Percentiles rank a stretch among this genome's conserved stretches.
These are phyloP conservation scores for Atractosteus spatula DNA, from an alignment of 2,113 vertebrate species.

Conservation along the genomic window DNA sequence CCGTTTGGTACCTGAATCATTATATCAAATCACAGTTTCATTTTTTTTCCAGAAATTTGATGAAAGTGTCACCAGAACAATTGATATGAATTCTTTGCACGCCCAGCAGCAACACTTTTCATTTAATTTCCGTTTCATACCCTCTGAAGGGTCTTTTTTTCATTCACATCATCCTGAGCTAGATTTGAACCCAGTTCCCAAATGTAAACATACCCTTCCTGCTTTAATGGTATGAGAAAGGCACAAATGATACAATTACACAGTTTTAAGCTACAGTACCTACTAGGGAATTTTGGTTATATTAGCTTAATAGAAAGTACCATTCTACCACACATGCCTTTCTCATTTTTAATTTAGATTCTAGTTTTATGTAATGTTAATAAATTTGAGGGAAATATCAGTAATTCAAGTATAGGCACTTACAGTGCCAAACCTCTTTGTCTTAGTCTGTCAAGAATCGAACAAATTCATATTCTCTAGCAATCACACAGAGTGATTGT, in stretches of 20 bases:
- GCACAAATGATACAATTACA: conserved; percentile 75
- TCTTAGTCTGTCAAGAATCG: background rate
- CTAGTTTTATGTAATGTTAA: background rate
- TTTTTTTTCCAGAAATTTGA: conserved; percentile 43
- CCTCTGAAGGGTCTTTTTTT: conserved; percentile 9
- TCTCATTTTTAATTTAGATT: conserved; percentile 14
- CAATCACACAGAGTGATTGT: background rate
- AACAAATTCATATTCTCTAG: background rate
- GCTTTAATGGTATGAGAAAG: conserved; percentile 66
- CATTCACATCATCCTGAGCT: conserved; percentile 39
- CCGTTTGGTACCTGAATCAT: conserved; percentile 65
- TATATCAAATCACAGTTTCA: conserved; percentile 65
- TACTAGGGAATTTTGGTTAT: conserved; percentile 61
- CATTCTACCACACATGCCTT: conserved; percentile 43
- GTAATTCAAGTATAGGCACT: conserved; percentile 14
- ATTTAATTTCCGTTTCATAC: conserved; percentile 4
- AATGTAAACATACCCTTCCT: conserved; percentile 62
- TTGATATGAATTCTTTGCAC: conserved; percentile 12
- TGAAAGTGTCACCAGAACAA: conserved; percentile 27
- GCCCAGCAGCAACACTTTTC: conserved; percentile 36
- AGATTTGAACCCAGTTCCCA: conserved; percentile 49
- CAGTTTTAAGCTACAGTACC: conserved; percentile 50
- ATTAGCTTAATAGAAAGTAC: conserved; percentile 59
- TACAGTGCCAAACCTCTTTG: background rate
- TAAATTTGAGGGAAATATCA: background rate